phyloP scores from a whole-genome alignment of 2,888 invertebrate genomes.

The Rhagium mordax region DNA sequence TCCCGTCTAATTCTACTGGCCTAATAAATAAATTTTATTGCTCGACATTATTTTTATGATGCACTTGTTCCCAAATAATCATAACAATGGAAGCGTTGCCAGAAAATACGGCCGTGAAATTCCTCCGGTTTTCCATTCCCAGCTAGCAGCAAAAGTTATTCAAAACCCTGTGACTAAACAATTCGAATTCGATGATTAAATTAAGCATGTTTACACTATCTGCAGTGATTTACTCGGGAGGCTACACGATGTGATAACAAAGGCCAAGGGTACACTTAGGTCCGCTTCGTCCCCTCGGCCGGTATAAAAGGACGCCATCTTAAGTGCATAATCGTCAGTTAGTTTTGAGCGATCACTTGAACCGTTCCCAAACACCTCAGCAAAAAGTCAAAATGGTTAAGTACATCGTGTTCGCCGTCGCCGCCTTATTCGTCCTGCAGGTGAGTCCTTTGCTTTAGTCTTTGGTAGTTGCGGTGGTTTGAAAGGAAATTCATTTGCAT shows the following conservation, averaged over 20 bases:
- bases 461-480: too few species aligned
- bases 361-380: slow-evolving; percentile 1
- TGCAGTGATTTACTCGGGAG: not conserved
- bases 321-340: slow-evolving; percentile 28
- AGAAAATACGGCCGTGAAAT: too few species aligned
- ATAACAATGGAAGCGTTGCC: too few species aligned
- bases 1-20: too few species aligned
- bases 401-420: slow-evolving; percentile 47
- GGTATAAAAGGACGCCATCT: slow-evolving; percentile 35
- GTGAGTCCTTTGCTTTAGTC: slow-evolving; percentile 46
- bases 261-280: slow-evolving; percentile 37
- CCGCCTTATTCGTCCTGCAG: slow-evolving; percentile 55
- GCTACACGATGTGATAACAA: slow-evolving; percentile 33
- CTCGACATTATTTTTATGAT: too few species aligned
- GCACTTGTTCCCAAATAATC: too few species aligned
- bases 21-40: too few species aligned
- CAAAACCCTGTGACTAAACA: too few species aligned
- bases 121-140: too few species aligned
- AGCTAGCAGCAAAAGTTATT: too few species aligned
- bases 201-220: slow-evolving; percentile 19
- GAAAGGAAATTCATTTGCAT: too few species aligned
- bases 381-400: slow-evolving; percentile 52
- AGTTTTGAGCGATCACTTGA: slow-evolving; percentile 18
- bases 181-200: slow-evolving; percentile 4
- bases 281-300: not conserved